Conservation (phyloP, 2,888 invertebrate genomes). For the Thera britannica region DNA sequence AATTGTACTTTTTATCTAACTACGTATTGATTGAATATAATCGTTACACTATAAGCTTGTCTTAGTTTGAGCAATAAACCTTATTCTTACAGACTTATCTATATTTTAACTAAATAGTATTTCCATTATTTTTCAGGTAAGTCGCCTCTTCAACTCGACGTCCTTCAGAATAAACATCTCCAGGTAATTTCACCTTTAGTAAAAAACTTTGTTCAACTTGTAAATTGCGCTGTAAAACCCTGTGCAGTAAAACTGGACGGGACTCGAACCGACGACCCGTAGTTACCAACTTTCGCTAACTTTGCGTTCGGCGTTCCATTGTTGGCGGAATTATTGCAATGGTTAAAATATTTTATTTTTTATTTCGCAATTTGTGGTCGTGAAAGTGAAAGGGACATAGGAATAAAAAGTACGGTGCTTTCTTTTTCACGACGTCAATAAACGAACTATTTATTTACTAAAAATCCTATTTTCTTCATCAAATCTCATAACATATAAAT, state of each 20-base stretch:
- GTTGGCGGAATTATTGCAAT: conserved; percentile 44
- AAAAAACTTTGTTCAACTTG: conserved; percentile 63
- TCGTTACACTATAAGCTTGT: too few relatives aligned
- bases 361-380: conserved; percentile 14
- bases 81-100: not conserved
- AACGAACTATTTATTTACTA: too few relatives aligned
- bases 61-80: not conserved
- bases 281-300: conserved; percentile 63
- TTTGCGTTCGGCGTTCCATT: conserved; percentile 58
- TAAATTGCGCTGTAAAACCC: conserved; percentile 59
- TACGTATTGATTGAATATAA: too few relatives aligned
- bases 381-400: not conserved
- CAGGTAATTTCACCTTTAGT: conserved; percentile 55
- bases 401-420: not conserved
- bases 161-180: conserved; percentile 33
- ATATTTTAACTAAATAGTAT: not conserved
- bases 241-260: conserved; percentile 61
- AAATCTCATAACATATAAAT: too few relatives aligned
- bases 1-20: too few relatives aligned
- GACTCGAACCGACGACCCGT: conserved; percentile 56
- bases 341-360: conserved; percentile 42
- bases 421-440: too few relatives aligned
- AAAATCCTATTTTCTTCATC: too few relatives aligned
- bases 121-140: conserved; percentile 1
- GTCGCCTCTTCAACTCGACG: conserved; percentile 1